phyloP scores from a whole-genome alignment of 1,140 invertebrate species.

The Hestina assimilis region DNA sequence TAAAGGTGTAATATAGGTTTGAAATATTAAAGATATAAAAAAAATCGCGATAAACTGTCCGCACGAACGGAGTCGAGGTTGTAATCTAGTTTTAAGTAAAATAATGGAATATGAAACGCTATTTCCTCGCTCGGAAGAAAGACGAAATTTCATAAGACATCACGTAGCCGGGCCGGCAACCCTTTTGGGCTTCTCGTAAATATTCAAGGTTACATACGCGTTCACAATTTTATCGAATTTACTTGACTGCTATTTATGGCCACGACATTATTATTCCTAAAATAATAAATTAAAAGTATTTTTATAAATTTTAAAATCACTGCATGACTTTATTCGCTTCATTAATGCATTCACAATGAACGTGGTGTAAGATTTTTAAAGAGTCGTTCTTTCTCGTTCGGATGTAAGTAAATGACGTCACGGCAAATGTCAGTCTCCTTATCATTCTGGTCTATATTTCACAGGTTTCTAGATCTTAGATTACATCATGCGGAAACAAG shows the following conservation, averaged over 20 bases:
- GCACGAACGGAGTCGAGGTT: background rate
- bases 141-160: constrained; percentile 41
- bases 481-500: too few species aligned
- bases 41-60: background rate
- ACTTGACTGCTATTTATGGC: constrained; percentile 31
- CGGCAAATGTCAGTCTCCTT: too few species aligned
- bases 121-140: constrained; percentile 12
- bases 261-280: constrained; percentile 13
- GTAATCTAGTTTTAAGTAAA: background rate
- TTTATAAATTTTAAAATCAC: too few species aligned
- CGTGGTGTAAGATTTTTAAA: too few species aligned
- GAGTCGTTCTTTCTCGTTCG: too few species aligned
- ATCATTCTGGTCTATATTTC: too few species aligned
- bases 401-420: too few species aligned
- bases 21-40: background rate
- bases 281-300: too few species aligned
- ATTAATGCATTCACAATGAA: too few species aligned
- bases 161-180: constrained; percentile 38
- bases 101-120: background rate
- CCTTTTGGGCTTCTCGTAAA: constrained; percentile 52
- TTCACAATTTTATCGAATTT: constrained; percentile 55
- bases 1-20: too few species aligned
- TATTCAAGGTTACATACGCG: constrained; percentile 58
- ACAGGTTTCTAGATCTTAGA: too few species aligned
- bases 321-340: too few species aligned